Evolutionary conservation across 2,888 invertebrate species (phyloP).

Genomic region (Alloscopus bannaensis): DNA sequence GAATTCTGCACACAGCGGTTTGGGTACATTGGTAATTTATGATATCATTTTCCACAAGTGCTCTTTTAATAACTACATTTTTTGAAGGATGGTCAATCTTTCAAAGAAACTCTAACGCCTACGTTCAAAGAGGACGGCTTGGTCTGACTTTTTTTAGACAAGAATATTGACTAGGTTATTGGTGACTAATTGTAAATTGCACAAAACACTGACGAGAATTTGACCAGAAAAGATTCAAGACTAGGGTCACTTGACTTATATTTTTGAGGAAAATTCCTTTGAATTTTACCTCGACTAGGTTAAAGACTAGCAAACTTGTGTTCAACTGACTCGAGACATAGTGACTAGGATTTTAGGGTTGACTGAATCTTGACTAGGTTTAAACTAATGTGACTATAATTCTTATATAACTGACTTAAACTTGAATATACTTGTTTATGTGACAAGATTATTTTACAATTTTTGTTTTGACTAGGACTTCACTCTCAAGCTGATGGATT

Average conservation of each 20-base stretch:
- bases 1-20: constrained; percentile 19
- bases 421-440: not conserved
- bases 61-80: constrained; percentile 11
- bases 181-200: constrained; percentile 37
- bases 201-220: constrained; percentile 2
- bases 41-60: constrained; percentile 21
- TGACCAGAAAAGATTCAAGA: not conserved
- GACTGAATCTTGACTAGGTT: not conserved
- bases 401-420: too few relatives aligned
- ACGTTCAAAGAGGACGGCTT: constrained; percentile 40
- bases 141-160: not conserved
- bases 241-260: not conserved
- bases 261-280: not conserved
- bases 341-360: not conserved
- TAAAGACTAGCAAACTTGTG: not conserved
- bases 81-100: constrained; percentile 13
- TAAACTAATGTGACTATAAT: constrained; percentile 9
- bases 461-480: constrained; percentile 47
- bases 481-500: constrained; percentile 34
- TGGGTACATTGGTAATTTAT: constrained; percentile 45
- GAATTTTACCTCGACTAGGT: constrained; percentile 30
- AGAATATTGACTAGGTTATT: constrained; percentile 22
- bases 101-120: constrained; percentile 39
- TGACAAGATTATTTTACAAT: constrained; percentile 38
- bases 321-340: not conserved